Percentiles rank a stretch among this genome's conserved stretches.
These are phyloP conservation scores for Pterocles gutturalis DNA, from an alignment of 2,113 vertebrate species.

Conservation along the genomic window DNA sequence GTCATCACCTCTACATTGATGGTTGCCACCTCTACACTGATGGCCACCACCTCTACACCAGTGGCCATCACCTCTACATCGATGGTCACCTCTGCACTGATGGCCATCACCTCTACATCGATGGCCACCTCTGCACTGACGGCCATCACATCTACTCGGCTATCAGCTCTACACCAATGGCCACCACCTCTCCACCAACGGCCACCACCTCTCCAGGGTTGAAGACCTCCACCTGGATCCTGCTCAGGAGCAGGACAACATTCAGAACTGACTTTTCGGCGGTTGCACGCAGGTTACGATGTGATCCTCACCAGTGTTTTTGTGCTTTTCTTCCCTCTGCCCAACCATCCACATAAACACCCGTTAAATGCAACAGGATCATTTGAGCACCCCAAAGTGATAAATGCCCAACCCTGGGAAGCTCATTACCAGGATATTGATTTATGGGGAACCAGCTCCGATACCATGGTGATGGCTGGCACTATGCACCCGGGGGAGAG, in stretches of 20 bases:
- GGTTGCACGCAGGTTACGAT: fast-evolving
- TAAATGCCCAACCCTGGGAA: slow-evolving; percentile 2
- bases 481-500: slow-evolving; percentile 8
- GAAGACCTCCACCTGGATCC: background rate
- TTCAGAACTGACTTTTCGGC: fast-evolving
- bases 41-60: background rate
- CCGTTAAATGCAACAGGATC: background rate
- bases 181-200: background rate
- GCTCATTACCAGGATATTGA: background rate
- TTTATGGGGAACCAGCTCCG: slow-evolving; percentile 26
- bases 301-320: background rate
- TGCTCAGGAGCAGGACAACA: background rate
- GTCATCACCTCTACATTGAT: background rate
- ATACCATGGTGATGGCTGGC: slow-evolving; percentile 10
- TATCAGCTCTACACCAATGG: background rate
- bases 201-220: background rate
- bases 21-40: background rate
- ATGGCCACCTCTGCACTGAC: background rate
- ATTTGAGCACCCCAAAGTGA: slow-evolving; percentile 6
- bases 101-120: too few relatives aligned
- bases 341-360: background rate
- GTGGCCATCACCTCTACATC: background rate
- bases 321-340: background rate
- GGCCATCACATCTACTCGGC: background rate
- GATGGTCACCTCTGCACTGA: too few relatives aligned